These are phyloP conservation scores for Sebastes minor DNA, from an alignment of 2,797 vertebrate genomes.

Conservation along the genomic window DNA sequence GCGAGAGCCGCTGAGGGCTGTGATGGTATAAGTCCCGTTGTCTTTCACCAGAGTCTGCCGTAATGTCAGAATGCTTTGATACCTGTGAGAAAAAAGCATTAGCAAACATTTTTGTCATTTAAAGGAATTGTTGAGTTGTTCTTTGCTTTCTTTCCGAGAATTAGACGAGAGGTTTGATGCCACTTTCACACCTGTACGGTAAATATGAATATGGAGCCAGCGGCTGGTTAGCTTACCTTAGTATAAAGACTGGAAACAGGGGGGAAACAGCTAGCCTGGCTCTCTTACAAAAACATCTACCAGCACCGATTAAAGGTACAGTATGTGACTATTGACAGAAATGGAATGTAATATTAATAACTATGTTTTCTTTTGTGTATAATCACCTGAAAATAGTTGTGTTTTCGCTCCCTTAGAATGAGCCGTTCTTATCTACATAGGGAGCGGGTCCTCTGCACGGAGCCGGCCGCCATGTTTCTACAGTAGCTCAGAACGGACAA, in stretches of 20 bases:
- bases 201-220: background rate
- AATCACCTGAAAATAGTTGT: too few relatives aligned
- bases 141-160: background rate
- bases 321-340: too few relatives aligned
- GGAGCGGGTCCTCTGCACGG: too few relatives aligned
- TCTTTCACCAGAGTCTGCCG: constrained; percentile 91
- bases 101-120: background rate
- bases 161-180: background rate
- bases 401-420: too few relatives aligned
- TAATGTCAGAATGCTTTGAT: constrained; percentile 89
- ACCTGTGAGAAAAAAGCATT: constrained; percentile 76
- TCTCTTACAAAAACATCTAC: background rate
- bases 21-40: constrained; percentile 90
- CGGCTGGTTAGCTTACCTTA: background rate
- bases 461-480: too few relatives aligned
- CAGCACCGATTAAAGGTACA: too few relatives aligned
- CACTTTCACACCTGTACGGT: background rate
- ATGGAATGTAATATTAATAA: too few relatives aligned
- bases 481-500: too few relatives aligned
- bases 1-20: constrained; percentile 83
- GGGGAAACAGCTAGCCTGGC: too few relatives aligned
- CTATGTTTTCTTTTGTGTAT: too few relatives aligned
- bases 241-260: background rate
- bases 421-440: too few relatives aligned
- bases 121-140: background rate